phyloP scores from a whole-genome alignment of 2,797 vertebrate species.

The Anniella stebbinsi region DNA sequence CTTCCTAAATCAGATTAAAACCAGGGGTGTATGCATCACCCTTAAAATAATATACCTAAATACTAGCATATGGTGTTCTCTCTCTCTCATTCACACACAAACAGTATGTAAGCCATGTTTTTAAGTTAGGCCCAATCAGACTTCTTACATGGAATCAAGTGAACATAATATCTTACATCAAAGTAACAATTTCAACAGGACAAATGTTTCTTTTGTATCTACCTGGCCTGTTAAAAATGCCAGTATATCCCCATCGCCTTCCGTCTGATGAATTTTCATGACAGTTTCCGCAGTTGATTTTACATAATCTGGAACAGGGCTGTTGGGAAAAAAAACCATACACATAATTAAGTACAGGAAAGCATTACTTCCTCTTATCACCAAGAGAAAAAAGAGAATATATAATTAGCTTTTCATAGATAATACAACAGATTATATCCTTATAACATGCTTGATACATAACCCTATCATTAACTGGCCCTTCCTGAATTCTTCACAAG shows the following conservation, averaged over 20 bases:
- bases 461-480: not conserved
- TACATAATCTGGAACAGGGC: conserved; percentile 97
- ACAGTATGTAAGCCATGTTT: not conserved
- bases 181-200: conserved; percentile 13
- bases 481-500: conserved; percentile 19
- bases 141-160: not conserved
- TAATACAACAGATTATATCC: not conserved
- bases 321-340: conserved; percentile 63
- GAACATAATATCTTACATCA: conserved; percentile 16
- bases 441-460: conserved; percentile 33
- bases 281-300: conserved; percentile 97
- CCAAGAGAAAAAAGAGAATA: not conserved
- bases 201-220: conserved; percentile 27
- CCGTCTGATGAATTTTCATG: conserved; percentile 96
- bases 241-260: conserved; percentile 94
- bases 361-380: conserved; percentile 13
- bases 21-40: not conserved
- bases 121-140: conserved; percentile 11
- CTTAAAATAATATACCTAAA: not conserved
- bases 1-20: not conserved
- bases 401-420: conserved; percentile 5
- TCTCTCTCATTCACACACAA: not conserved
- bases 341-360: conserved; percentile 41
- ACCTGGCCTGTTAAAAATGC: conserved; percentile 99
- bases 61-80: not conserved